A percentile compares a stretch with the other conserved stretches of the same genome.
phyloP scores from a whole-genome alignment of 2,113 vertebrate genomes.

The Haplochromis burtoni region DNA sequence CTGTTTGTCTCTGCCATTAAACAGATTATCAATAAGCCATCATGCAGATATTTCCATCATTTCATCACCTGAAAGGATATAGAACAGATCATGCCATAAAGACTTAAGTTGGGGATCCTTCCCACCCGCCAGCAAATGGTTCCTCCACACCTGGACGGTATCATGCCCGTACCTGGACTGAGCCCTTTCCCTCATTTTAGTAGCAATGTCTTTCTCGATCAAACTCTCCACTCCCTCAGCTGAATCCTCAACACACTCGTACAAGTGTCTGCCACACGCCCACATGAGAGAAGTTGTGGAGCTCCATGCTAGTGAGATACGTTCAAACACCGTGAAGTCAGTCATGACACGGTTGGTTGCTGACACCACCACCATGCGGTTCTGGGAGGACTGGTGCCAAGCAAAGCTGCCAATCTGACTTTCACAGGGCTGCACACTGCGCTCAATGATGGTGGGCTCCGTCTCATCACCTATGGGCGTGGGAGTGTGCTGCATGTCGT shows the following conservation, averaged over 20 bases:
- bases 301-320: slow-evolving; percentile 96
- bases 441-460: slow-evolving; percentile 96
- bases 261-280: slow-evolving; percentile 93
- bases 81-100: slow-evolving; percentile 91
- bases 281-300: slow-evolving; percentile 93
- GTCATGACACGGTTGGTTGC: slow-evolving; percentile 90
- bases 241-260: slow-evolving; percentile 87
- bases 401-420: slow-evolving; percentile 92
- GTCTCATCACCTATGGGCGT: slow-evolving; percentile 96
- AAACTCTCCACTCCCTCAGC: slow-evolving; percentile 50
- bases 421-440: slow-evolving; percentile 91
- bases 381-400: slow-evolving; percentile 95
- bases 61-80: slow-evolving; percentile 84
- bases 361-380: slow-evolving; percentile 96
- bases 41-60: neutral
- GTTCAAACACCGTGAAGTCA: slow-evolving; percentile 97
- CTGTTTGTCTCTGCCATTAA: neutral
- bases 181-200: slow-evolving; percentile 92
- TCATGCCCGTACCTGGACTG: slow-evolving; percentile 93
- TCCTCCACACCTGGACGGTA: slow-evolving; percentile 92
- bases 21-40: neutral
- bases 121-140: slow-evolving; percentile 88
- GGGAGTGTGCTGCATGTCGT: slow-evolving; percentile 98
- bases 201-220: slow-evolving; percentile 89
- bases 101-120: slow-evolving; percentile 92